Base-by-base conservation (phyloP, 2,888 invertebrate species). In the Cheilosia impressa region DNA sequence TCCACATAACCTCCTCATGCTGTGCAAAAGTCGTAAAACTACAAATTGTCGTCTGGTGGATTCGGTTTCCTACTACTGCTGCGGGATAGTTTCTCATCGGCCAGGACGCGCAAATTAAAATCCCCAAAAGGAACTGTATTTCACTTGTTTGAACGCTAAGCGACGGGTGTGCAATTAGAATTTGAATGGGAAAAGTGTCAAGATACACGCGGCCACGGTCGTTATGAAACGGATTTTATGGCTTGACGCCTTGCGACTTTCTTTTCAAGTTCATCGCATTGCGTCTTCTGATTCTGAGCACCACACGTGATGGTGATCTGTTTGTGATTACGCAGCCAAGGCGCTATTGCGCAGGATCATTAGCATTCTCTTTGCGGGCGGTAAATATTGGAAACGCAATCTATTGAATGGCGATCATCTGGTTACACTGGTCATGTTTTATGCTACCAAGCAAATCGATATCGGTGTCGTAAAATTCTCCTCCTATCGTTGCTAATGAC, bases 21-120 rank as follows among this genome's bases (percentile, higher is more conserved):
- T 85, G 85, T 85, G 85, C 81, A 66, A 81, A 85, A 85, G 81
- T 85, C 85, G 85, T 85, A 43, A 85, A 85, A 77, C 85, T 60
- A 85, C 85, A 85, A 85, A 65, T 85, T 62, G 76, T 71, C 53
- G 84, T 79, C 80, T 75, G 68, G 19, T n/a, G 63, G 45, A 72
- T 72, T 81, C 77, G 52, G 52, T 66, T 81, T 85, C 76, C 76
- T 55, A 47, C 41, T 60, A 50, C 65, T 58, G 68, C 53, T 71
- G 43, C 38, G 73, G 58, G 53, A 79, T 83, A 72, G 78, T 66
- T 72, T 62, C 78, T 60, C 71, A 75, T 62, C 47, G 53, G 27
- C 45, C 43, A 65, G 72, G 63, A 68, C 72, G 73, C 58, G 84
- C 79, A 84, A 84, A 84, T 84, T 84, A 84, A 83, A 69, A 69